Evolutionary conservation across 2,888 invertebrate species (phyloP), one percentile per base, ranked within the genome.

Genomic region (Piscicola geometra): DNA sequence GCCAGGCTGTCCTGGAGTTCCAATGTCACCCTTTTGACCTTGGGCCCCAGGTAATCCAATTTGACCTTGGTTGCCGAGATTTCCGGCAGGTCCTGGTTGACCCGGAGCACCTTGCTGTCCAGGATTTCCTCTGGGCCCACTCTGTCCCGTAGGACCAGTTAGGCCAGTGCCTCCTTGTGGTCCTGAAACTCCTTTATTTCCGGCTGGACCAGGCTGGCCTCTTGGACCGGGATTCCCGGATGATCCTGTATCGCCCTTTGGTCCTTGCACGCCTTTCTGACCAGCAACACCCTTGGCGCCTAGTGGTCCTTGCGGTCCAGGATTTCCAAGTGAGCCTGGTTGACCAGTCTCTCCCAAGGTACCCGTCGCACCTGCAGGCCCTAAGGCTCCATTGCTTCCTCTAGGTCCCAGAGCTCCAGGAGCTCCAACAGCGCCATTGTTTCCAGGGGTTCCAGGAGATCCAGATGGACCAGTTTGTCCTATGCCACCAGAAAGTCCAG

Each of bases 121-220:
- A 47, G 71, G 15, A 15, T 64, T 56, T 76, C 80, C 80, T 60
- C 35, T 52, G 41, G 56, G 33, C n/a, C 80, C 80, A 21, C 69
- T 36, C 36, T 56, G 32, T 41, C 80, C 80, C 15, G 66, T 21
- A 50, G 71, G 56, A n/a, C 80, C 80, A 36, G 67, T 25, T 41
- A 71, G 25, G 50, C 80, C 80, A 30, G 71, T 33, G n/a, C 80
- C 76, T 50, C 82, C 82, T 41, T 80, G 74, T 3, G 78, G 78
- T 72, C 82, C 83, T 69, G 73, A 32, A 68, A 47, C 30, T 2
- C 76, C 76, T 52, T 41, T 50, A 28, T 69, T 36, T n/a, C 18
- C 75, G 25, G 25, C 36, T 21, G 64, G n/a, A 35, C 73, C 73
- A 28, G 33, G 18, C 15, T 47, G 2, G 33, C 73, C 73, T 36